Percentiles rank a stretch among this genome's conserved stretches.
phyloP scores from a whole-genome alignment of 2,797 vertebrate genomes.

The Rhodeus uyekii region DNA sequence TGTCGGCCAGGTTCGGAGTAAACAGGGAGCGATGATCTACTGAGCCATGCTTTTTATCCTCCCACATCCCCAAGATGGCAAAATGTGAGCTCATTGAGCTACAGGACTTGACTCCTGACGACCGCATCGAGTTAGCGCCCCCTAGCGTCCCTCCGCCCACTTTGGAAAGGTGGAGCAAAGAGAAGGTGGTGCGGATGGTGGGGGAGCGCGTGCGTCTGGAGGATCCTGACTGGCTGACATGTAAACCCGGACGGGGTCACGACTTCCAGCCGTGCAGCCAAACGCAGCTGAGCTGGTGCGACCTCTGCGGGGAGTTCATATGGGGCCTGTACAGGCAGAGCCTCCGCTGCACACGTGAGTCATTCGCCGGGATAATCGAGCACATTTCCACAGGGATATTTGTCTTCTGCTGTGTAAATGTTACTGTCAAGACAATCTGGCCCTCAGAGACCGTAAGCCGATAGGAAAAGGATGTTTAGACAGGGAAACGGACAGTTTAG shows the following conservation, averaged over 20 bases:
- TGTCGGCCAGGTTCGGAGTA: not conserved
- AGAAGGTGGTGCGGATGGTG: slow-evolving; percentile 75
- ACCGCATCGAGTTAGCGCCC: slow-evolving; percentile 78
- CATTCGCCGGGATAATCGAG: not conserved
- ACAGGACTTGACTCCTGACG: slow-evolving; percentile 79
- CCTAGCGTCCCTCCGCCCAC: slow-evolving; percentile 62
- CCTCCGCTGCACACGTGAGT: slow-evolving; percentile 91
- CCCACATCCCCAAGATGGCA: slow-evolving; percentile 71
- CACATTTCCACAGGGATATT: not conserved
- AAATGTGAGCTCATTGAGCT: slow-evolving; percentile 92
- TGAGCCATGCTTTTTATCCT: slow-evolving; percentile 56
- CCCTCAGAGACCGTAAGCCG: not conserved
- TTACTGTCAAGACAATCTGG: not conserved
- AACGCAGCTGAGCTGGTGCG: slow-evolving; percentile 92
- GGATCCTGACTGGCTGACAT: slow-evolving; percentile 53
- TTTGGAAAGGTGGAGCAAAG: slow-evolving; percentile 76
- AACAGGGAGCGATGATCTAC: not conserved
- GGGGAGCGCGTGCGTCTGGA: slow-evolving; percentile 70
- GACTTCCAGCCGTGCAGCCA: slow-evolving; percentile 86
- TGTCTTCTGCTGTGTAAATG: not conserved
- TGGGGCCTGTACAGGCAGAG: slow-evolving; percentile 93
- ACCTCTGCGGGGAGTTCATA: slow-evolving; percentile 96
- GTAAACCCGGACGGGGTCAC: slow-evolving; percentile 78
- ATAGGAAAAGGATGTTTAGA: slow-evolving; percentile 28
- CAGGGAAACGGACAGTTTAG: not conserved